Evolutionary conservation across 2,113 vertebrate species (phyloP).

Genomic region (Phoenicopterus ruber): DNA sequence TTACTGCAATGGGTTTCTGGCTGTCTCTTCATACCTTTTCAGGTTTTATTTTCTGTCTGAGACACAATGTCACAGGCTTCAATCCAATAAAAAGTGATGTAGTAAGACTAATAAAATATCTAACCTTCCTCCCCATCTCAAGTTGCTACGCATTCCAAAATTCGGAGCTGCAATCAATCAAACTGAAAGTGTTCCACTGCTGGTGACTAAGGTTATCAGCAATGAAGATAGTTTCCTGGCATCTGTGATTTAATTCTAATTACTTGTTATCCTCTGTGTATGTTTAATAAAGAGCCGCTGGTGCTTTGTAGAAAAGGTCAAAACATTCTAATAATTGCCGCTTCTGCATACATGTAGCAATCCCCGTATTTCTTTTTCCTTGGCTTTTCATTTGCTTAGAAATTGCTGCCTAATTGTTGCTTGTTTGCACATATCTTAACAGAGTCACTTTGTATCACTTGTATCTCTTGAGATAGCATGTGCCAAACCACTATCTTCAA

Average conservation of each 20-base stretch:
- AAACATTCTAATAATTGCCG: not conserved
- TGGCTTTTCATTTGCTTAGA: not conserved
- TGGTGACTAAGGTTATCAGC: not conserved
- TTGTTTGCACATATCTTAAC: not conserved
- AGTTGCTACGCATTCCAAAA: not conserved
- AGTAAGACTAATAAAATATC: not conserved
- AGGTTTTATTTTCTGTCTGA: not conserved
- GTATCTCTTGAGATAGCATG: not conserved
- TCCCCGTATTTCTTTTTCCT: not conserved
- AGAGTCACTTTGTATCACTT: not conserved
- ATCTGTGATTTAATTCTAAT: conserved; percentile 33
- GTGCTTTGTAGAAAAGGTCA: not conserved
- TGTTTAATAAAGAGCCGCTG: conserved; percentile 6
- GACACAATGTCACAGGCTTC: not conserved
- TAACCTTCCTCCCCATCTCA: not conserved
- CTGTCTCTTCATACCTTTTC: not conserved
- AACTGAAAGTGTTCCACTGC: not conserved
- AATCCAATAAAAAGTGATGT: not conserved
- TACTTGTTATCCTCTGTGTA: not conserved
- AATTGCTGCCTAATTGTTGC: not conserved
- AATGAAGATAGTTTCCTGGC: not conserved
- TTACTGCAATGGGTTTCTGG: not conserved
- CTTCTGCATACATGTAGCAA: not conserved
- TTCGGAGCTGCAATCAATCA: not conserved
- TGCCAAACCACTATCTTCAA: not conserved